Percentiles rank a stretch among this genome's conserved stretches.
Evolutionary conservation across 2,888 invertebrate genomes (phyloP).

Genomic region (Amphimallon solstitiale): DNA sequence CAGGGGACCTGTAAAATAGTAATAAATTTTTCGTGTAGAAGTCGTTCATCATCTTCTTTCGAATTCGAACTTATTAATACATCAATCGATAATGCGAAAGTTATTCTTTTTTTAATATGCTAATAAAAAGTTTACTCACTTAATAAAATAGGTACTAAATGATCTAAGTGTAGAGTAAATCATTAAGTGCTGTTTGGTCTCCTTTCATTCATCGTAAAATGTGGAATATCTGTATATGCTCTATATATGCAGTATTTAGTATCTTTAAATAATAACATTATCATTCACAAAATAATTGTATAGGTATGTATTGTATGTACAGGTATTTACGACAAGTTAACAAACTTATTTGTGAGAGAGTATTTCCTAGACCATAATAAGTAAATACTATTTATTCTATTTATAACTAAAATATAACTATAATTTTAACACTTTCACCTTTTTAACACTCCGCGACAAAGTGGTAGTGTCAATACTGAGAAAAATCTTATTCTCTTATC

Average conservation of each 20-base stretch:
- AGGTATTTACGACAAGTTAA: neutral
- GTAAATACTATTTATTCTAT: neutral
- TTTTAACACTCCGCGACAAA: conserved; percentile 20
- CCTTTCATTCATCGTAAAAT: conserved; percentile 25
- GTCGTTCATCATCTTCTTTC: neutral
- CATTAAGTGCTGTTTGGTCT: conserved; percentile 22
- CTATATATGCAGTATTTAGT: neutral
- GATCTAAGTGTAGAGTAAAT: conserved; percentile 33
- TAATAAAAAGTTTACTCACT: conserved; percentile 31
- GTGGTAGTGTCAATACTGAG: conserved; percentile 20
- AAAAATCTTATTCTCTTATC: neutral
- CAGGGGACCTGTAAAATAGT: conserved; percentile 1
- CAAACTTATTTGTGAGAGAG: neutral
- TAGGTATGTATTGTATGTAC: no score
- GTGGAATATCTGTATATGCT: conserved; percentile 1
- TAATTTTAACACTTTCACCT: conserved; percentile 26
- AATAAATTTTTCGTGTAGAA: conserved; percentile 5
- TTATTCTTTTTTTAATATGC: conserved; percentile 31
- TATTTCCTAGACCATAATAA: neutral
- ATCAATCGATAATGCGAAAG: conserved; percentile 20
- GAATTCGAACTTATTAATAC: conserved; percentile 12
- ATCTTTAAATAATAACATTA: neutral
- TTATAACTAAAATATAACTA: conserved; percentile 14
- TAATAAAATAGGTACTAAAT: conserved; percentile 33
- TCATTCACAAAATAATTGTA: neutral